Base-by-base conservation (phyloP, 1,140 invertebrate species). In the Trichoplusia ni region DNA sequence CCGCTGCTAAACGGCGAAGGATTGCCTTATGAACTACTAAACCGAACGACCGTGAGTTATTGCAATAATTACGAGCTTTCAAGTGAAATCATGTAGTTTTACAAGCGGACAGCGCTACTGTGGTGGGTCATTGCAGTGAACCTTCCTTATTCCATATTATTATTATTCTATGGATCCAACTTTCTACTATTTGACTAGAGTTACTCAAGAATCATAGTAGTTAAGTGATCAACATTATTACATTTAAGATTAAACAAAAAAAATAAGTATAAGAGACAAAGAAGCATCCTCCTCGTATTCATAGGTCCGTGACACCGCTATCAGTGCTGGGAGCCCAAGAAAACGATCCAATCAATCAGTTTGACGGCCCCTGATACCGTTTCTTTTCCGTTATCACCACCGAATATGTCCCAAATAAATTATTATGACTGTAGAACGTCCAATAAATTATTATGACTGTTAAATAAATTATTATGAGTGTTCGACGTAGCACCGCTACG, bases 301-400 rank as follows among this genome's bases (percentile, higher is more conserved):
- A 1, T 58, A 19, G 1, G 14, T 58, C 14, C 8, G 11, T 38
- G 54, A 9, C 27, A 13, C 33, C 53, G 54, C 54, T 58, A 58
- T 58, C 54, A 58, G 54, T 42, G 53, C 8, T 27, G 21, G 38
- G 46, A 49, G 25, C 54, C 38, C 37, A 44, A 58, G 54, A 42
- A 58, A 58, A 58, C 54, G 54, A 58, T 44, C 27, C 54, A 58
- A 58, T 58, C 54, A 58, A 58, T 58, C 54, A 58, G 54, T 58
- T 31, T 44, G 54, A 58, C 54, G 54, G 54, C 54, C 38, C 18
- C 25, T 58, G 54, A 58, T 58, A 58, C 51, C 37, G 38, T 40
- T 44, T 58, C 37, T 16, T 58, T 58, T 56, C 23, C 54, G 38
- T 58, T 58, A 58, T 58, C 54, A 58, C 38, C 38, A 16, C 31